These are phyloP conservation scores for Enhydra lutris DNA, from an alignment of 2,113 vertebrate genomes.

Conservation along the genomic window DNA sequence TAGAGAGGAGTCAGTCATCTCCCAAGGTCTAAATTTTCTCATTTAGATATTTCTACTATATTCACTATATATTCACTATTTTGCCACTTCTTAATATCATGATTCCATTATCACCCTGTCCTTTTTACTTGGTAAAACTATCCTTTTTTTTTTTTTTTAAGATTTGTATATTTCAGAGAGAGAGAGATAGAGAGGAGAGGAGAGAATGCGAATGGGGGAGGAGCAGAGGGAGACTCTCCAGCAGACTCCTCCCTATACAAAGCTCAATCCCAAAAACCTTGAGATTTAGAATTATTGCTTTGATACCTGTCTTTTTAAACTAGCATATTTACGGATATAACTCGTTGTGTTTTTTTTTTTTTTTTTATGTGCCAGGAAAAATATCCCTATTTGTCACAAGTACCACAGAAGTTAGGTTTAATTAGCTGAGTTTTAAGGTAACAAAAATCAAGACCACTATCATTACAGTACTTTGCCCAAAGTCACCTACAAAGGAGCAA, in stretches of 20 bases:
- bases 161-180: not conserved
- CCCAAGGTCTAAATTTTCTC: not conserved
- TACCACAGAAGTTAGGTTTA: not conserved
- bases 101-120: not conserved
- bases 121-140: not conserved
- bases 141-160: not conserved
- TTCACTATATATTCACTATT: not conserved
- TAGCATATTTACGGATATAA: not conserved
- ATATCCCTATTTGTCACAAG: not conserved
- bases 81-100: not conserved
- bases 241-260: not conserved
- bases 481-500: not conserved
- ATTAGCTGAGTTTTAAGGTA: not conserved
- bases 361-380: not conserved
- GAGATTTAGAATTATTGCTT: not conserved
- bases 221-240: not conserved
- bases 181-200: not conserved
- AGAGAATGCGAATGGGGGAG: not conserved
- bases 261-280: not conserved
- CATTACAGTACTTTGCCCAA: not conserved
- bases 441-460: not conserved
- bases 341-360: not conserved
- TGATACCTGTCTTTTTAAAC: not conserved
- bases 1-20: not conserved
- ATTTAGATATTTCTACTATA: not conserved